A percentile compares a stretch with the other conserved stretches of the same genome.
Evolutionary conservation across 2,113 vertebrate species (phyloP).

Genomic region (Syngnathus typhle): DNA sequence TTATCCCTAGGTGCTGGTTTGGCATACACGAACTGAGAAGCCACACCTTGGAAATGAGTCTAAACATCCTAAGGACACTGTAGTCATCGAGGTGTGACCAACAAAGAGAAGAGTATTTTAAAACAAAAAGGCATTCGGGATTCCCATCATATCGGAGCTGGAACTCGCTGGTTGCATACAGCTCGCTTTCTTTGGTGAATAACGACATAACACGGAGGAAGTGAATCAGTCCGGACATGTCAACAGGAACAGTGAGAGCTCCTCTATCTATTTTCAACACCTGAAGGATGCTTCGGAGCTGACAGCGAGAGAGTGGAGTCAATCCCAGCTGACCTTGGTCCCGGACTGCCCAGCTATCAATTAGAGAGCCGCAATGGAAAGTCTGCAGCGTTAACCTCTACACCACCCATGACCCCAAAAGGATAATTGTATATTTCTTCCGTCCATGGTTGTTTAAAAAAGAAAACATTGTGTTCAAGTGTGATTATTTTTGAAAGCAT

Average conservation of each 20-base stretch:
- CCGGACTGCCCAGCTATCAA: not conserved
- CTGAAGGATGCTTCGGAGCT: not conserved
- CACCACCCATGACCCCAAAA: not conserved
- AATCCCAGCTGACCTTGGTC: not conserved
- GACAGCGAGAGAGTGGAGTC: not conserved
- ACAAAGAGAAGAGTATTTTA: not conserved
- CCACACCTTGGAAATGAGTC: slow-evolving; percentile 90
- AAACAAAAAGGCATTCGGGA: slow-evolving; percentile 12
- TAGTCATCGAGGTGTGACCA: slow-evolving; percentile 87
- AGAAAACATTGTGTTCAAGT: slow-evolving; percentile 7
- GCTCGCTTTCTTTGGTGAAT: slow-evolving; percentile 15
- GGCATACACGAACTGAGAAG: slow-evolving; percentile 98
- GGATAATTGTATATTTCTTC: not conserved
- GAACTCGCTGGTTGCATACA: slow-evolving; percentile 10
- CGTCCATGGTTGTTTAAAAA: not conserved
- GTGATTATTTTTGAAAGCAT: slow-evolving; percentile 15
- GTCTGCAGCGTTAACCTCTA: not conserved
- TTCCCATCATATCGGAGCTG: slow-evolving; percentile 20
- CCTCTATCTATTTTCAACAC: not conserved
- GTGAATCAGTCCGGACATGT: slow-evolving; percentile 42
- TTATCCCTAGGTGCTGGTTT: slow-evolving; percentile 84
- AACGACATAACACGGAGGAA: slow-evolving; percentile 24
- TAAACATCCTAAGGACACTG: slow-evolving; percentile 84
- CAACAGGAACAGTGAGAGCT: slow-evolving; percentile 11
- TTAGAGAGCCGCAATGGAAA: not conserved